Evolutionary conservation across 2,113 vertebrate genomes (phyloP), one percentile per base, ranked within the genome.

Genomic region (Phalacrocorax pelagicus): DNA sequence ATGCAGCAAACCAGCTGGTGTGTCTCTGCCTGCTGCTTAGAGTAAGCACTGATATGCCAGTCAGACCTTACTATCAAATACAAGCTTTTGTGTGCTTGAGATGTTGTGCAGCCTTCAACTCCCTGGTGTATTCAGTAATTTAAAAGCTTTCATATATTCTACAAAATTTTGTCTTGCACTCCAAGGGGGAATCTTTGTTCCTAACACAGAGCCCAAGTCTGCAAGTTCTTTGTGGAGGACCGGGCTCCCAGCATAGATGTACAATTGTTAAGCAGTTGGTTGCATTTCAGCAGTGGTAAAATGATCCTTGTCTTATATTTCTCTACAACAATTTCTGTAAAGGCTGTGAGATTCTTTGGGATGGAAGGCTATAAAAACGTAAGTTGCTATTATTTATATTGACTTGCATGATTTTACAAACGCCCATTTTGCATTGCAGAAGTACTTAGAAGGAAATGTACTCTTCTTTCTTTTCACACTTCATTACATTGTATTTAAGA

Each of bases 21-120:
- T 49, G 83, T 8, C 91, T 80, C 71, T 92, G 93, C 90, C 85
- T 81, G 77, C 93, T 88, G 66, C 95, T 94, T 12, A 22, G 66
- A 73, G 73, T 24, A 26, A 87, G 84, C 83, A 42, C 88, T 62
- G 83, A 82, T 80, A 74, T 7, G 75, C 67, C 79, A 73, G 8
- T 52, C 94, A 96, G 91, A 17, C 74, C 90, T 78, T 71, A 62
- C 93, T 74, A 44, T 94, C 87, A 57, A 81, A 4, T 40, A 42
- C 67, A 55, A 55, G 74, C 87, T 90, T 67, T 23, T 78, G 65
- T 46, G 38, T 54, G 72, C 69, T 65, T 26, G 29, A 62, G 59
- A 61, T 58, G 72, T 74, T 38, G 47, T 40, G 55, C 71, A 80
- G 85, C 70, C 78, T 89, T 83, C 78, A 34, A 4, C 71, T 91